Conservation (phyloP, 2,797 vertebrate genomes). For the Sebastes wilsoni region DNA sequence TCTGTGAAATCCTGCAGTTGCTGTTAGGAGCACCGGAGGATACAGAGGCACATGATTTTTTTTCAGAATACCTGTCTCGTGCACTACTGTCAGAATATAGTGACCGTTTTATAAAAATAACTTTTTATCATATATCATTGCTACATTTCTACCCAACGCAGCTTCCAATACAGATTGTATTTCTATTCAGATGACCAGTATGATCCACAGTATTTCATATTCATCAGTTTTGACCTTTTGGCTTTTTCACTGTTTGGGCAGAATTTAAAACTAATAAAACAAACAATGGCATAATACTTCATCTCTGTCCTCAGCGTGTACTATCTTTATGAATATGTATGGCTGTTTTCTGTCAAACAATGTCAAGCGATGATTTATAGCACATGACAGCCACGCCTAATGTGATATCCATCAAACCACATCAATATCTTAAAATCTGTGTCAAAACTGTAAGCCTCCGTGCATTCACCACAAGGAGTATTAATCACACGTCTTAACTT, state of each 20-base stretch:
- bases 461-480: conserved; percentile 29
- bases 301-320: conserved; percentile 24
- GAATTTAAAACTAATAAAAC: conserved; percentile 25
- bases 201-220: conserved; percentile 4
- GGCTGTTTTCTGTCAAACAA: conserved; percentile 57
- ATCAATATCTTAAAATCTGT: conserved; percentile 60
- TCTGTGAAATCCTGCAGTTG: too few relatives aligned
- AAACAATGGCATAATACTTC: conserved; percentile 24
- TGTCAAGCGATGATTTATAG: conserved; percentile 70
- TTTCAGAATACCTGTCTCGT: too few relatives aligned
- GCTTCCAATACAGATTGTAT: not conserved
- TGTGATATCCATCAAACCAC: conserved; percentile 70
- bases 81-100: too few relatives aligned
- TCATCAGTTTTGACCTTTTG: conserved; percentile 26
- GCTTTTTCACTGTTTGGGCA: not conserved
- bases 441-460: conserved; percentile 42
- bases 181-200: not conserved
- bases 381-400: conserved; percentile 55
- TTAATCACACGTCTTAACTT: conserved; percentile 59
- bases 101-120: too few relatives aligned
- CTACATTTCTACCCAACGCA: too few relatives aligned
- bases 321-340: conserved; percentile 61
- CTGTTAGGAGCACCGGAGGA: too few relatives aligned
- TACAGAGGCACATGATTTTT: too few relatives aligned
- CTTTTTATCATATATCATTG: too few relatives aligned